Evolutionary conservation across 1,140 invertebrate species (phyloP), one percentile per base, ranked within the genome.

Genomic region (Bursaphelenchus mucronatus): DNA sequence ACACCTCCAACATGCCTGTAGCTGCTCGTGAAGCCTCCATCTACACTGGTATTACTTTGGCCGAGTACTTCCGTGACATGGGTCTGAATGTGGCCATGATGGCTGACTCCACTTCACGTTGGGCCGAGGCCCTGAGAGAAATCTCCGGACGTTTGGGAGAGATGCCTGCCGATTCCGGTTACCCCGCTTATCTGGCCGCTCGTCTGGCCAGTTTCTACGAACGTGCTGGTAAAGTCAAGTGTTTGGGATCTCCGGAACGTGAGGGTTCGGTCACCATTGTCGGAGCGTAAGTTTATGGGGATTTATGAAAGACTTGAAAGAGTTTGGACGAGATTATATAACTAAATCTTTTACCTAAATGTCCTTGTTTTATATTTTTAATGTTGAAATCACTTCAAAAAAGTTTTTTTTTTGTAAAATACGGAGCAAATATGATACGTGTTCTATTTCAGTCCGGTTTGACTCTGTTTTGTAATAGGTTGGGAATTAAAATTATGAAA

Each of bases 51-150:
- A 79, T 79, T 21, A 78, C 76, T 9, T 63, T 80, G 15, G 72
- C 76, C 53, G 76, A 79, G 51, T 80, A 79, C 53, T 80, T 81
- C 71, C 75, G 87, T 77, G 94, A 98, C 83, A 97, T 98, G 95
- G 96, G 96, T 84, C 96, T 97, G 87, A 95, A 99, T 82, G 95
- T 99, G 39, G 94, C 95, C 62, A 99, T 99, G 96, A 99, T 99
- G 96, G 96, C 96, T 76, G 96, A 99, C 84, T 98, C 95, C n/a
- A 99, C 96, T 11, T 98, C 95, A 19, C 91, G 96, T 86, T 99
- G 96, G 96, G 96, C 96, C 58, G 96, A 99, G 84, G 95, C 95
- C 77, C 86, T 99, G 82, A 88, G 96, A 88, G 96, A 99, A 89
- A 99, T 99, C 85, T 98, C 95, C 3, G 95, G 95, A 85, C 93